Evolutionary conservation across 1,140 invertebrate genomes (phyloP).

Genomic region (Drosophila ercepeae): DNA sequence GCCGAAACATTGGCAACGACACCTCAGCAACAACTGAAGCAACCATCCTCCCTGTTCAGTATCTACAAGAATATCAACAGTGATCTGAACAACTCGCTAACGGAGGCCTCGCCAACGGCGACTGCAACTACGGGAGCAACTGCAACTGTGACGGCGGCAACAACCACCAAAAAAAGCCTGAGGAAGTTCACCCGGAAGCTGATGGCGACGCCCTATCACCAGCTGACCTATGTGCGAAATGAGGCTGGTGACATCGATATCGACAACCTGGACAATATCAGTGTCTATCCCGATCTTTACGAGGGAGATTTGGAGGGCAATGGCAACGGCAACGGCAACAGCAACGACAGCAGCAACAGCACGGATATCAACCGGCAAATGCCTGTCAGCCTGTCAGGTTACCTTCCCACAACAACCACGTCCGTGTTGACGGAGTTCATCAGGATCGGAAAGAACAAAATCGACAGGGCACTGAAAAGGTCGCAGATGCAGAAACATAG

Average conservation of each 20-base stretch:
- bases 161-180: slow-evolving; percentile 53
- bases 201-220: slow-evolving; percentile 72
- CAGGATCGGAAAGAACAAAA: slow-evolving; percentile 72
- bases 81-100: slow-evolving; percentile 59
- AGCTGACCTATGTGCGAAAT: slow-evolving; percentile 74
- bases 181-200: slow-evolving; percentile 70
- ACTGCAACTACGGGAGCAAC: slow-evolving; percentile 27
- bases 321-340: slow-evolving; percentile 22
- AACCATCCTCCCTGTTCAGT: slow-evolving; percentile 50
- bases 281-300: slow-evolving; percentile 72
- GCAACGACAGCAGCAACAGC: slow-evolving; percentile 11
- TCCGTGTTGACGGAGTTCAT: slow-evolving; percentile 73
- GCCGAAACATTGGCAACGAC: slow-evolving; percentile 26
- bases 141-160: slow-evolving; percentile 29
- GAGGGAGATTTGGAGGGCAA: slow-evolving; percentile 45
- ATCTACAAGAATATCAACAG: slow-evolving; percentile 70
- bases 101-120: slow-evolving; percentile 42
- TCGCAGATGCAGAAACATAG: slow-evolving; percentile 44
- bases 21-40: slow-evolving; percentile 45
- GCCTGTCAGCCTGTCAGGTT: slow-evolving; percentile 56
- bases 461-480: slow-evolving; percentile 64
- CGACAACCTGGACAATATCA: slow-evolving; percentile 80
- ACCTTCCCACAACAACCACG: slow-evolving; percentile 72
- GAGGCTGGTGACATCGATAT: slow-evolving; percentile 77
- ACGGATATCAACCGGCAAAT: slow-evolving; percentile 63